Conservation (phyloP, 1,140 invertebrate species). For the Ceratitis capitata region DNA sequence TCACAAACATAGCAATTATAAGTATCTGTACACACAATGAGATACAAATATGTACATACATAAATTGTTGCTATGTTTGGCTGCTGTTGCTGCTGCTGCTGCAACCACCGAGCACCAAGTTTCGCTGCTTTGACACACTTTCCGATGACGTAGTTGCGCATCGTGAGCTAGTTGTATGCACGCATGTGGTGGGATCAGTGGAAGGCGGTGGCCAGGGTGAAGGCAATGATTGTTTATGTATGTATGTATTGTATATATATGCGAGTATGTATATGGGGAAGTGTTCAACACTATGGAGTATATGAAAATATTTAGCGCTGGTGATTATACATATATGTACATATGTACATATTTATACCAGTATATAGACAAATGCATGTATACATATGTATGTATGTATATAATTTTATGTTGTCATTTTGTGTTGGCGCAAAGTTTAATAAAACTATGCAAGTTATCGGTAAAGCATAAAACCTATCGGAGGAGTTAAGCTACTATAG, state of each 20-base stretch:
- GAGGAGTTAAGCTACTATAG: too few species aligned
- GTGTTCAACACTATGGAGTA: too few species aligned
- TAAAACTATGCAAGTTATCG: too few species aligned
- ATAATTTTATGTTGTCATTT: neutral
- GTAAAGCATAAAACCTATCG: too few species aligned
- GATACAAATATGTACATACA: neutral
- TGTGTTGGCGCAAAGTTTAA: too few species aligned
- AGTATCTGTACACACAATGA: constrained; percentile 11
- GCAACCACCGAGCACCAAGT: constrained; percentile 39
- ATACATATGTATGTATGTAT: constrained; percentile 39
- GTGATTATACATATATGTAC: neutral
- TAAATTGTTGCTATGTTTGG: constrained; percentile 5
- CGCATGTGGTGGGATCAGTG: neutral
- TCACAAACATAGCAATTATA: too few species aligned
- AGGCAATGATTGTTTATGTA: neutral
- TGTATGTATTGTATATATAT: neutral
- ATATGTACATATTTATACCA: neutral
- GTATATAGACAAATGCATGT: neutral
- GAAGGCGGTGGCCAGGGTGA: neutral
- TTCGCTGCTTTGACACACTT: constrained; percentile 63
- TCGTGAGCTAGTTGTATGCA: neutral
- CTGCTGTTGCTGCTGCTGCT: constrained; percentile 30
- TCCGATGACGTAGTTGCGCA: constrained; percentile 61
- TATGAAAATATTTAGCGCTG: too few species aligned
- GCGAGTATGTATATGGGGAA: neutral